Conservation (phyloP, 2,797 vertebrate genomes). For the Chromis chromis region DNA sequence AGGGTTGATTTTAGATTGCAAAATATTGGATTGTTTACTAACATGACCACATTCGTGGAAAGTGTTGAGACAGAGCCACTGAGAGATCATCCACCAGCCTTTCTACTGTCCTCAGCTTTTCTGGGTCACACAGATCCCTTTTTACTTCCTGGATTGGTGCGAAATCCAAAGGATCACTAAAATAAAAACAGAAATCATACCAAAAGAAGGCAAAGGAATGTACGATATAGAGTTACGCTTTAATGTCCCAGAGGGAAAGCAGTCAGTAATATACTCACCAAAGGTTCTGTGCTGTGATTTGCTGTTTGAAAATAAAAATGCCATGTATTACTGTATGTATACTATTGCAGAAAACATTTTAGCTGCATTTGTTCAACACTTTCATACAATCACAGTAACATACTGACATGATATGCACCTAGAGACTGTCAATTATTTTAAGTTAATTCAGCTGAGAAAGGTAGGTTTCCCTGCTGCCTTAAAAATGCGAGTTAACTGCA, state of each 20-base stretch:
- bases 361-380: conserved; percentile 2
- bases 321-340: not conserved
- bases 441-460: too few species aligned
- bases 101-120: conserved; percentile 80
- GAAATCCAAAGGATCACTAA: conserved; percentile 74
- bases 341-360: not conserved
- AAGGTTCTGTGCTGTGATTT: conserved; percentile 73
- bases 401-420: not conserved
- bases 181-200: conserved; percentile 17
- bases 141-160: conserved; percentile 67
- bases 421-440: too few species aligned
- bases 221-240: not conserved
- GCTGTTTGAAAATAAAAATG: conserved; percentile 66
- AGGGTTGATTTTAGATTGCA: conserved; percentile 19
- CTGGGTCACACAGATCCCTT: conserved; percentile 65
- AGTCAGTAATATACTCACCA: conserved; percentile 73
- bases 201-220: not conserved
- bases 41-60: conserved; percentile 83
- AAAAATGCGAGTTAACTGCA: too few species aligned
- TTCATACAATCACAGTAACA: not conserved
- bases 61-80: conserved; percentile 77
- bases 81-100: conserved; percentile 80
- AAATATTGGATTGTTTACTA: conserved; percentile 49
- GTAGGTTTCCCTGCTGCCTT: too few species aligned
- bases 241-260: not conserved